Base-by-base conservation (phyloP, 2,888 invertebrate genomes). In the Lomographa bimaculata region DNA sequence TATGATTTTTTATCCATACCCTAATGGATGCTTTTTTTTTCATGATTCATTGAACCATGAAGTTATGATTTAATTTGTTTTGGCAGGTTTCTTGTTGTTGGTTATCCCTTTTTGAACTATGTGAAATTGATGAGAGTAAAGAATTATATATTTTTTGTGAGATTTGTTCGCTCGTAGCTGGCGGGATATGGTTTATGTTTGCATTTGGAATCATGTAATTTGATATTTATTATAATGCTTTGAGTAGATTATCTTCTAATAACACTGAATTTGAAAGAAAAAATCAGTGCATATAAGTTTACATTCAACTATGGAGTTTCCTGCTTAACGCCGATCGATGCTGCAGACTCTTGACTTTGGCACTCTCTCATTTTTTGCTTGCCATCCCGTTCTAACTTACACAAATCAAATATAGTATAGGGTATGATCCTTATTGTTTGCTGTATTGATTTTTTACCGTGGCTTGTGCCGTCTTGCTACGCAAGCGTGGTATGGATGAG, bases 21-120 rank as follows among this genome's bases (percentile, higher is more conserved):
- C 71, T 24, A 29, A 35, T 29, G 25, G 57, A 65, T 70, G 46
- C 49, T 75, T 72, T 72, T 70, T 67, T 62, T 55, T 54, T 32
- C 46, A 66, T 63, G 69, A 68, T 68, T 69, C 70, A 85, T 81
- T 89, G 78, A 82, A 71, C 72, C 58, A 42, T 84, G 69, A 73
- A 83, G 78, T 85, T 89, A 89, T 90, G 90, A 89, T 87, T 74
- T 87, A 77, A 90, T 87, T 71, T 79, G 80, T 86, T 89, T 72
- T 85, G 89, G 85, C 90, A 89, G 73, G 76, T 61, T 75, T n/a
- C 71, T 70, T 74, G 78, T 79, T 78, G 71, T 75, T 48, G 59
- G 55, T 54, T 59, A 64, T 69, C 57, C 70, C 54, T 63, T 69
- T 68, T 57, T 41, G 35, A 51, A 11, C 41, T 53, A 41, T 53